Percentiles rank a stretch among this genome's conserved stretches.
These are phyloP conservation scores for Allygus modestus DNA, from an alignment of 2,888 invertebrate genomes.

Conservation along the genomic window DNA sequence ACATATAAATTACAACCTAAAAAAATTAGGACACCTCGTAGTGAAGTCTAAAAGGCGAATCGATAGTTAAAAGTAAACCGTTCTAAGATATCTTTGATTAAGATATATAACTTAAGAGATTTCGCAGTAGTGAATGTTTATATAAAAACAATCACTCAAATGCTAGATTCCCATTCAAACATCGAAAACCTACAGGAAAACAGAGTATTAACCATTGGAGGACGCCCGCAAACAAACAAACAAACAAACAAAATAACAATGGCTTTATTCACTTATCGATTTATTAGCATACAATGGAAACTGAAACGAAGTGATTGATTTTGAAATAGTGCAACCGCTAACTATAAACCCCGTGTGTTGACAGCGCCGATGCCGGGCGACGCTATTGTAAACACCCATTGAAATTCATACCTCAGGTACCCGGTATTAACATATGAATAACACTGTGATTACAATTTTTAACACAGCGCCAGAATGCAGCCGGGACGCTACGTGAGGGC, in stretches of 20 bases:
- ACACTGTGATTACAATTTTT: constrained; percentile 49
- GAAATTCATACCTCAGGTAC: constrained; percentile 43
- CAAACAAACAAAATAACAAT: constrained; percentile 34
- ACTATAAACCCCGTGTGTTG: constrained; percentile 23
- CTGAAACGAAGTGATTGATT: constrained; percentile 29
- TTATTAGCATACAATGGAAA: constrained; percentile 51
- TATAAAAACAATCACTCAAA: too few relatives aligned
- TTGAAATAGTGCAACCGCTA: constrained; percentile 21
- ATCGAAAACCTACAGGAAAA: too few relatives aligned
- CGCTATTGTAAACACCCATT: constrained; percentile 38
- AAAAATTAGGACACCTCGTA: too few relatives aligned
- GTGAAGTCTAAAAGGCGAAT: too few relatives aligned
- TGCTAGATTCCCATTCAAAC: too few relatives aligned
- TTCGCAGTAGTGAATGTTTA: too few relatives aligned
- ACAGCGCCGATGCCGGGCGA: not conserved
- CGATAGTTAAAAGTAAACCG: too few relatives aligned
- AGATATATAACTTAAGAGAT: too few relatives aligned
- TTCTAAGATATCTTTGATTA: too few relatives aligned
- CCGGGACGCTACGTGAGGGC: constrained; percentile 24
- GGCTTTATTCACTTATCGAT: constrained; percentile 45
- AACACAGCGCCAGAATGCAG: constrained; percentile 8
- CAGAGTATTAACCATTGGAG: not conserved
- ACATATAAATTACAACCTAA: too few relatives aligned
- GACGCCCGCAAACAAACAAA: not conserved
- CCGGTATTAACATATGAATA: constrained; percentile 35